Evolutionary conservation across 2,888 invertebrate genomes (phyloP), one percentile per base, ranked within the genome.

Genomic region (Tachina lurida): DNA sequence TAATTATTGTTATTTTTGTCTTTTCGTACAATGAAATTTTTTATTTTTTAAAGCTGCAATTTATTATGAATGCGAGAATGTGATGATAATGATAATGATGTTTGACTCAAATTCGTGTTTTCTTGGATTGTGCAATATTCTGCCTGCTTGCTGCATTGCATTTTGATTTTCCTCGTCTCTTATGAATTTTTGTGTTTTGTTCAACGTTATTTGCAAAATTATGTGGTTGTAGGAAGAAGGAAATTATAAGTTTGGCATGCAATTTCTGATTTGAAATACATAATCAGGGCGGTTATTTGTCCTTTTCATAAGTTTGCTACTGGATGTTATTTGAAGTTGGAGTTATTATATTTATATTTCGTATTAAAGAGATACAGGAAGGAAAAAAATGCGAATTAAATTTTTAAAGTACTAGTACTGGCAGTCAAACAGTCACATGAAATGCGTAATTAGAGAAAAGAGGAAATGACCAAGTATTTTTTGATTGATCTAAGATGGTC

Each of bases 231-330:
- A 76, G 77, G 78, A 81, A 82, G 77, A 60, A 41, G 79, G 45
- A 86, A 86, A 86, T 86, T 86, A 86, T 86, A 83, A 80, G 71
- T 63, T 70, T 65, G 79, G 63, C 76, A 79, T 86, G 86, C 86
- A 86, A 86, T 86, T 86, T 86, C n/a, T 80, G 83, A 67, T 84
- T 78, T 74, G 60, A 84, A 84, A 84, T 84, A 60, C 52, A 73
- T 60, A 83, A 83, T 83, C 73, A 77, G 73, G 73, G 65, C 77
- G 60, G 65, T 62, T 74, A 62, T 78, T 78, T 84, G 83, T 84
- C 83, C 73, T 77, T 84, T 82, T 84, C 67, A 73, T 67, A 78
- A 78, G 67, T 56, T 31, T 74, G 83, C 83, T 84, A 84, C 83
- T 84, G 83, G 77, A 13, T 74, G 58, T 67, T 52, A 7, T 31